Evolutionary conservation across 2,113 vertebrate genomes (phyloP), one percentile per base, ranked within the genome.

Genomic region (Pelodiscus sinensis): DNA sequence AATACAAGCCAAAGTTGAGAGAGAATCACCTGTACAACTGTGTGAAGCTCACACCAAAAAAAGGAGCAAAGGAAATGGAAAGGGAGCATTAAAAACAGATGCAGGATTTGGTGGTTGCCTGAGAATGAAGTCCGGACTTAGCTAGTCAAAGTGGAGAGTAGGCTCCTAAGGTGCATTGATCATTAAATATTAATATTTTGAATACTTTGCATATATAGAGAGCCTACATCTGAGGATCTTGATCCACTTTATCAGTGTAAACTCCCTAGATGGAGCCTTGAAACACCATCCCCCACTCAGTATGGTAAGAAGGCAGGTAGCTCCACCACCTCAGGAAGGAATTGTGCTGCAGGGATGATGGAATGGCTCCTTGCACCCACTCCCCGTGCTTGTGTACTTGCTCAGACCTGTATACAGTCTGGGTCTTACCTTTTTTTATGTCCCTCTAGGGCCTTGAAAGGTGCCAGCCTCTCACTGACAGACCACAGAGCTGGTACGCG

Each of bases 211-310:
- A 44, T 38, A 4, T 52, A 58, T 35, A 71, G 27, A 84, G 5
- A 50, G 19, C 80, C 21, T 86, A 18, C 0, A 2, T 22, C 16
- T 12, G 54, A 35, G 80, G 6, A 24, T 51, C 65, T 25, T 5
- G 25, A 3, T 13, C 27, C 51, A 19, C 15, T 81, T 94, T 38
- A 50, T 38, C 52, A 92, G 55, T 54, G 8, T 56, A 82, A 93
- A 94, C 73, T 51, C 11, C 75, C 13, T 77, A 86, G 84, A 58
- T 51, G 1, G 0, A 73, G 9, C 3, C 9, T 10, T 56, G 73
- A 4, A 9, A 71, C 18, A 35, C 65, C 4, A 6, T 1, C 2
- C 3, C 3, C 58, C 0, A 0, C 35, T 31, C 16, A 9, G 65
- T 31, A 31, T 35, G n/a, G n/a, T 18, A 71, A 35, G n/a, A 35